These are phyloP conservation scores for Oreocharis arfaki DNA, from an alignment of 2,113 vertebrate genomes.

Conservation along the genomic window DNA sequence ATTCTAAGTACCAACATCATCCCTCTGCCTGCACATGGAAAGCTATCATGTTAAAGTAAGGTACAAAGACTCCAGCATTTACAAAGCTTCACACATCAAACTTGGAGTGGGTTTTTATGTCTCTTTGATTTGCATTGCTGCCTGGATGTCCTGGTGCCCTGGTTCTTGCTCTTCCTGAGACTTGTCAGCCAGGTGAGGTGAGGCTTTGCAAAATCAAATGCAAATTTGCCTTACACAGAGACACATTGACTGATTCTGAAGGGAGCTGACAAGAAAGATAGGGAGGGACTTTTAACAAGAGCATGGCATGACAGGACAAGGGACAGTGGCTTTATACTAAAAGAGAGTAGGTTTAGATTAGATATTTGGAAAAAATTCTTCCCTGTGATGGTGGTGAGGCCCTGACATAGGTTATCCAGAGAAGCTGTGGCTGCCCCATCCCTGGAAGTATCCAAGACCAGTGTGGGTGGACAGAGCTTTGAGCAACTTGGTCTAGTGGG, in stretches of 20 bases:
- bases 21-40: background rate
- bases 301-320: background rate
- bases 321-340: background rate
- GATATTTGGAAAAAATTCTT: background rate
- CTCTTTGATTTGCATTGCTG: background rate
- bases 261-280: background rate
- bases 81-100: background rate
- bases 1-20: background rate
- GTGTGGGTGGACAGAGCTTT: background rate
- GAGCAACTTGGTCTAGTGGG: background rate
- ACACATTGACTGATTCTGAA: background rate
- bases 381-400: background rate
- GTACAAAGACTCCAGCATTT: background rate
- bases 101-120: background rate
- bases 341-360: background rate
- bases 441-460: background rate
- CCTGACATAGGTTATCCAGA: background rate
- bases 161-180: background rate
- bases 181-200: fast-evolving
- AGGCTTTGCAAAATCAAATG: background rate
- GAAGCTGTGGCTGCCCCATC: background rate
- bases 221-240: background rate
- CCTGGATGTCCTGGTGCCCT: background rate
- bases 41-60: background rate
- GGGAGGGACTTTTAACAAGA: background rate